Base-by-base conservation (phyloP, 2,113 vertebrate genomes). In the Donacobius atricapilla region DNA sequence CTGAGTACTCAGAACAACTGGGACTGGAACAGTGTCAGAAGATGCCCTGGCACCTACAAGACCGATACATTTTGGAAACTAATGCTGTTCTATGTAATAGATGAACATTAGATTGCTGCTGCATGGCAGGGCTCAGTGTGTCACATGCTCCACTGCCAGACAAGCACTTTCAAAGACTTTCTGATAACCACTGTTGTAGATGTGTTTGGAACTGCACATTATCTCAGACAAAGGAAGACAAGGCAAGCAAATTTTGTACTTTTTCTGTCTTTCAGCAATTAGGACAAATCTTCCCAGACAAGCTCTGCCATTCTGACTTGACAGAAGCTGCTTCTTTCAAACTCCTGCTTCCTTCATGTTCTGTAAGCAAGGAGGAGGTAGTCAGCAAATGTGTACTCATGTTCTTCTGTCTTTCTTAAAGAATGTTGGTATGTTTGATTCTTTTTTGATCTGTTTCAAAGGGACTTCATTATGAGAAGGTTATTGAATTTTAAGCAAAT, bases 211-310 rank as follows among this genome's bases (percentile, higher is more conserved):
- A 82, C 82, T 66, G 83, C 69, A 51, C 45, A 7, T 77, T 27
- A 50, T 65, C 73, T 89, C 61, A 66, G 83, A 93, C 91, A 95
- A 94, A 81, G 53, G 35, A 96, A 94, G 92, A 90, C 79, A 68
- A 92, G 60, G 40, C 79, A 94, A 64, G 68, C 42, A 63, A 85
- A 42, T 40, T 24, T 77, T 71, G 44, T 86, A 40, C 22, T 39
- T 90, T 28, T 81, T 61, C 79, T 79, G 37, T 66, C 83, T 83
- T 94, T 73, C 71, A 71, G 77, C 73, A 86, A 37, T n/a, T 80
- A 64, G 51, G 61, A 58, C 25, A 56, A 20, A 40, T 54, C 33
- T 84, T 85, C 40, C 53, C 45, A 50, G 65, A 85, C 17, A 40
- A 85, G 47, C 57, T 94, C 92, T 91, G 79, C 23, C 66, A 53